phyloP scores from a whole-genome alignment of 2,797 vertebrate genomes.

The Alcedo atthis region DNA sequence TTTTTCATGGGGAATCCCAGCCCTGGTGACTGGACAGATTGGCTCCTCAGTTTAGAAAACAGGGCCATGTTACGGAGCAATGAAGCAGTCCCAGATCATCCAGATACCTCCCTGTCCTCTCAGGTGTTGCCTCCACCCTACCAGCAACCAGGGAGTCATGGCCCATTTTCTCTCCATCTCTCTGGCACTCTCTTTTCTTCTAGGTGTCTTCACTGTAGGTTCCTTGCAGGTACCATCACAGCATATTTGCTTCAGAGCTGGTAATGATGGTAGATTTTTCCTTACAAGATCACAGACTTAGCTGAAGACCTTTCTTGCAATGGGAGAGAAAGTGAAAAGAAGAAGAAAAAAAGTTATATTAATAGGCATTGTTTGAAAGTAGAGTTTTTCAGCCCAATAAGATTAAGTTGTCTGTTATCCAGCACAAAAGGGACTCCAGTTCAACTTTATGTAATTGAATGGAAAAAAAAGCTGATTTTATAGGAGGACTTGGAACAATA shows the following conservation, averaged over 20 bases:
- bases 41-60: slow-evolving; percentile 28
- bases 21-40: slow-evolving; percentile 16
- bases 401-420: not conserved
- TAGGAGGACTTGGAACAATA: not conserved
- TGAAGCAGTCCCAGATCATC: not conserved
- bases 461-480: not conserved
- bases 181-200: not conserved
- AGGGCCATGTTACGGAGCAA: not conserved
- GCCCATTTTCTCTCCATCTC: not conserved
- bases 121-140: not conserved
- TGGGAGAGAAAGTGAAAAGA: not conserved
- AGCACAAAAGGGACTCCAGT: not conserved
- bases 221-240: not conserved
- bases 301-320: not conserved
- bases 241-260: not conserved
- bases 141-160: not conserved
- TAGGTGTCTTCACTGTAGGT: not conserved
- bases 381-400: not conserved
- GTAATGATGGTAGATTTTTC: not conserved
- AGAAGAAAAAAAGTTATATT: not conserved
- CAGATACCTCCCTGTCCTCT: not conserved
- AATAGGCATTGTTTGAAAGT: not conserved
- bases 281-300: not conserved
- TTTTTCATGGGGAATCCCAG: slow-evolving; percentile 45
- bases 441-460: not conserved